Percentiles rank a stretch among this genome's conserved stretches.
These are phyloP conservation scores for Cantharis rustica DNA, from an alignment of 2,888 invertebrate species.

Conservation along the genomic window DNA sequence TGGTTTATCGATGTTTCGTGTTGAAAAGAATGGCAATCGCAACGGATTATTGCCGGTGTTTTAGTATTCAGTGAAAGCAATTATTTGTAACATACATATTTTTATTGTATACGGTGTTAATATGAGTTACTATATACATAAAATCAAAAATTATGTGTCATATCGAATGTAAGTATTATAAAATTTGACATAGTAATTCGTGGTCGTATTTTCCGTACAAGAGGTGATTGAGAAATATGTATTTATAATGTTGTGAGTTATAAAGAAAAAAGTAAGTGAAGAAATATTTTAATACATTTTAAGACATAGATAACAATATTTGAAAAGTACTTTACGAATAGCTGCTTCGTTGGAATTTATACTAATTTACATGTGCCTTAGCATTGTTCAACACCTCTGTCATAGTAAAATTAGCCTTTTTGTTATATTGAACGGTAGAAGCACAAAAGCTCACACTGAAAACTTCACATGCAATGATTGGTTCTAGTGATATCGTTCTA, in stretches of 20 bases:
- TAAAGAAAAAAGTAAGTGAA: not conserved
- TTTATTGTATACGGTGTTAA: not conserved
- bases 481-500: conserved; percentile 31
- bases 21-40: not conserved
- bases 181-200: not conserved
- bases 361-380: conserved; percentile 22
- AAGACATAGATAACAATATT: not conserved
- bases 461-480: conserved; percentile 32
- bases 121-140: not conserved
- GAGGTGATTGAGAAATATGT: not conserved
- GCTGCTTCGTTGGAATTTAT: not conserved
- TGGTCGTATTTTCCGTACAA: not conserved
- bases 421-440: conserved; percentile 11
- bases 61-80: not conserved
- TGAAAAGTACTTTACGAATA: not conserved
- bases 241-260: not conserved
- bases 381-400: conserved; percentile 9
- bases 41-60: not conserved
- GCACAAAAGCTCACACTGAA: conserved; percentile 26
- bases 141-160: not conserved
- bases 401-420: conserved; percentile 17
- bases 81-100: not conserved
- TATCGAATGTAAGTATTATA: not conserved
- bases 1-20: not conserved
- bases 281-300: not conserved